phyloP scores from a whole-genome alignment of 1,140 invertebrate genomes.

The Cecropterus lyciades region DNA sequence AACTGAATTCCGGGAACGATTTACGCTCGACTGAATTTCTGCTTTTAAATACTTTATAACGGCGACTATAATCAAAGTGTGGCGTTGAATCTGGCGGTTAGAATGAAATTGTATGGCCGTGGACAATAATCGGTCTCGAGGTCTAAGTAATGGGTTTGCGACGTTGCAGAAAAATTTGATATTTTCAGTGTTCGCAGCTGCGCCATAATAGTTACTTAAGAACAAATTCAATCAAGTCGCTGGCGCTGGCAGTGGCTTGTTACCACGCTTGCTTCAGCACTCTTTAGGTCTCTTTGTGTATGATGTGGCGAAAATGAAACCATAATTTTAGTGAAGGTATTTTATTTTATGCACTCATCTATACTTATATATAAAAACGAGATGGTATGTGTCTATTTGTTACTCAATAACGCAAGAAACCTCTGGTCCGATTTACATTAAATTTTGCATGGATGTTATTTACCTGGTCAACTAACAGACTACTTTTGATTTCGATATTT shows the following conservation, averaged over 20 bases:
- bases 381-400: no score
- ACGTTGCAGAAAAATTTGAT: constrained; percentile 29
- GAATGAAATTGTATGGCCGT: constrained; percentile 27
- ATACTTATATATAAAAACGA: no score
- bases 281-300: neutral
- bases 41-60: constrained; percentile 25
- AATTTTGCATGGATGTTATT: no score
- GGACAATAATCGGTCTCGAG: constrained; percentile 27
- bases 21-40: constrained; percentile 30
- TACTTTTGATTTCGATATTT: no score
- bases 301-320: neutral
- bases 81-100: constrained; percentile 26
- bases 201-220: constrained; percentile 31
- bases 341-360: neutral
- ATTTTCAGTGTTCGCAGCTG: constrained; percentile 25
- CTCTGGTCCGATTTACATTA: no score
- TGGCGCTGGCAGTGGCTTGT: constrained; percentile 11
- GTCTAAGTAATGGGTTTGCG: constrained; percentile 30
- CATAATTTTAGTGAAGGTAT: neutral
- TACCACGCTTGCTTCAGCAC: constrained; percentile 1
- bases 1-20: constrained; percentile 19
- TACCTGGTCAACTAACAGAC: no score
- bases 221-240: constrained; percentile 32
- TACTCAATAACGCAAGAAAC: no score
- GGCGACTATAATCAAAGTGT: constrained; percentile 24